These are phyloP conservation scores for Drosophila falleni DNA, from an alignment of 2,888 invertebrate genomes.

Conservation along the genomic window DNA sequence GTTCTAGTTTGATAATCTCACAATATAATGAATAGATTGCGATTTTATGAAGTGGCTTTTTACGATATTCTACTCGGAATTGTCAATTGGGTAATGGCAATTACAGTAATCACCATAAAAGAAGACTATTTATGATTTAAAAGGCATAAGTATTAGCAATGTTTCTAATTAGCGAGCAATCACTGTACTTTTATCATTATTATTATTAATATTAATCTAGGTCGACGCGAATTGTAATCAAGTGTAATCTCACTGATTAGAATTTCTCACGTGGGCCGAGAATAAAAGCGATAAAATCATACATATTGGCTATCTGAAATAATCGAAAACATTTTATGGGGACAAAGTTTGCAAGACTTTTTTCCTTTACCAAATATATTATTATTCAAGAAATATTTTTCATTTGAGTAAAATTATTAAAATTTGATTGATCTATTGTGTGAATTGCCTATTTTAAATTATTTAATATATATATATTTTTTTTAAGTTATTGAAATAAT, in stretches of 20 bases:
- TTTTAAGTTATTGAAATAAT: not conserved
- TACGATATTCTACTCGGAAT: not conserved
- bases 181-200: conserved; percentile 2
- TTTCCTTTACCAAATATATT: not conserved
- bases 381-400: not conserved
- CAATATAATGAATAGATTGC: not conserved
- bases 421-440: not conserved
- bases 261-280: conserved; percentile 12
- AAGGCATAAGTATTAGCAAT: not conserved
- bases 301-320: not conserved
- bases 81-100: not conserved
- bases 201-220: not conserved
- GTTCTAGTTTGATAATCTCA: conserved; percentile 5
- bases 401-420: too few relatives aligned
- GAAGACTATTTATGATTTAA: not conserved
- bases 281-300: conserved; percentile 9
- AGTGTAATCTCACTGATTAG: conserved; percentile 9
- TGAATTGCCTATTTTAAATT: not conserved
- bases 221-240: conserved; percentile 6
- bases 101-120: not conserved
- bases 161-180: not conserved
- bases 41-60: conserved; percentile 4
- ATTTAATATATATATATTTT: not conserved
- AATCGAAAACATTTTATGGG: not conserved
- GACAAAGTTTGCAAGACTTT: conserved; percentile 4